phyloP scores from a whole-genome alignment of 2,888 invertebrate genomes.

The Morpho achilles region DNA sequence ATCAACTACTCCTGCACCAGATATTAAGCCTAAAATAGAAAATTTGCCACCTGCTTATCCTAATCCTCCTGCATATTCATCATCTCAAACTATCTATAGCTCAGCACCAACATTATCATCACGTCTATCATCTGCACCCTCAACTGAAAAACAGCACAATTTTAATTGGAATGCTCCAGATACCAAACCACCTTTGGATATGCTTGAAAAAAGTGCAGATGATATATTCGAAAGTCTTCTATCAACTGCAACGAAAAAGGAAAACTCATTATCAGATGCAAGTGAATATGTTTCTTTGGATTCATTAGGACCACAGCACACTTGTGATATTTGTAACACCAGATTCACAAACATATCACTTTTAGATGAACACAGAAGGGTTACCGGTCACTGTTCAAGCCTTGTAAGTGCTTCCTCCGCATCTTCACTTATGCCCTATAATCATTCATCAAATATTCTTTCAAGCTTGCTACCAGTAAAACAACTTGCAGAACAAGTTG shows the following conservation, averaged over 20 bases:
- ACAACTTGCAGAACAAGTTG: slow-evolving; percentile 70
- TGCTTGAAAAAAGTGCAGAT: slow-evolving; percentile 68
- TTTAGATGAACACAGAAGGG: slow-evolving; percentile 74
- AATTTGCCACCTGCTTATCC: slow-evolving; percentile 45
- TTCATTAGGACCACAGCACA: slow-evolving; percentile 78
- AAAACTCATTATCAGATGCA: slow-evolving; percentile 55
- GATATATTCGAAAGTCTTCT: slow-evolving; percentile 70
- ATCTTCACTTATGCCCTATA: slow-evolving; percentile 58
- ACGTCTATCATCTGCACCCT: slow-evolving; percentile 40
- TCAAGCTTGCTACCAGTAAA: slow-evolving; percentile 67
- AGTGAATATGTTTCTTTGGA: slow-evolving; percentile 84
- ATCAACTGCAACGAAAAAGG: slow-evolving; percentile 61
- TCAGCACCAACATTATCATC: slow-evolving; percentile 33
- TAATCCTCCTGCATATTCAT: slow-evolving; percentile 41
- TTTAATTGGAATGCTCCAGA: slow-evolving; percentile 74
- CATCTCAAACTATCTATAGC: slow-evolving; percentile 33
- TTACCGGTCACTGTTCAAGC: slow-evolving; percentile 77
- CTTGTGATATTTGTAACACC: slow-evolving; percentile 81
- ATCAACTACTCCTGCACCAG: slow-evolving; percentile 66
- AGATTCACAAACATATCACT: slow-evolving; percentile 77
- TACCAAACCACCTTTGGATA: slow-evolving; percentile 61
- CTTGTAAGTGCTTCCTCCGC: slow-evolving; percentile 50
- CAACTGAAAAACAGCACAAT: slow-evolving; percentile 66
- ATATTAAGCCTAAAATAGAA: slow-evolving; percentile 66
- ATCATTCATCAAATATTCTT: slow-evolving; percentile 51